Evolutionary conservation across 1,140 invertebrate species (phyloP).

Genomic region (Polypedilum vanderplanki): DNA sequence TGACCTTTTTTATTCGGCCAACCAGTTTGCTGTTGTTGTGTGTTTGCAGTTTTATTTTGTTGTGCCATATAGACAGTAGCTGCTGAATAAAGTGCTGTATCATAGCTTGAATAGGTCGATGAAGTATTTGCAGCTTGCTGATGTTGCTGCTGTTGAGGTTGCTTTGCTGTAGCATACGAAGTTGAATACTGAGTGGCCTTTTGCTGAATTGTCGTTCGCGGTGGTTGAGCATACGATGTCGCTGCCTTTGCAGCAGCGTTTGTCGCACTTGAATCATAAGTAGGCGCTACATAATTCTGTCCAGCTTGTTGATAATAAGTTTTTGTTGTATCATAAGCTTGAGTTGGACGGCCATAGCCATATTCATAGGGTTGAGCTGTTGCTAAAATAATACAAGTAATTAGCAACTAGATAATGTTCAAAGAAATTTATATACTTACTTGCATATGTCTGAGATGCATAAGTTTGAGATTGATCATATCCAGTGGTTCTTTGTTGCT

Average conservation of each 20-base stretch:
- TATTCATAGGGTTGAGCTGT: constrained; percentile 49
- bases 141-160: constrained; percentile 47
- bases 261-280: constrained; percentile 22
- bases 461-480: constrained; percentile 15
- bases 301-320: constrained; percentile 60
- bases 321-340: constrained; percentile 57
- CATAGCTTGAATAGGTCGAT: constrained; percentile 68
- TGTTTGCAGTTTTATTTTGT: constrained; percentile 53
- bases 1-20: constrained; percentile 53
- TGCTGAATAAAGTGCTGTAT: constrained; percentile 87
- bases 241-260: constrained; percentile 44
- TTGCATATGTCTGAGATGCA: constrained; percentile 16
- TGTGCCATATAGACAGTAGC: constrained; percentile 88
- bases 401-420: not conserved
- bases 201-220: not conserved
- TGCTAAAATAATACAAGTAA: not conserved
- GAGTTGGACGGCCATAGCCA: constrained; percentile 57
- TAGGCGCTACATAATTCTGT: constrained; percentile 38
- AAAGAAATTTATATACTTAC: not conserved
- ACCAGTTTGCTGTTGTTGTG: constrained; percentile 31
- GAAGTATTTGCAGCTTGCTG: constrained; percentile 51
- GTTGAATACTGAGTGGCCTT: constrained; percentile 16
- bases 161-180: constrained; percentile 21
- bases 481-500: not conserved
- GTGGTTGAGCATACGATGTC: constrained; percentile 7